Evolutionary conservation across 2,113 vertebrate species (phyloP), one percentile per base, ranked within the genome.

Genomic region (Tor tambroides): DNA sequence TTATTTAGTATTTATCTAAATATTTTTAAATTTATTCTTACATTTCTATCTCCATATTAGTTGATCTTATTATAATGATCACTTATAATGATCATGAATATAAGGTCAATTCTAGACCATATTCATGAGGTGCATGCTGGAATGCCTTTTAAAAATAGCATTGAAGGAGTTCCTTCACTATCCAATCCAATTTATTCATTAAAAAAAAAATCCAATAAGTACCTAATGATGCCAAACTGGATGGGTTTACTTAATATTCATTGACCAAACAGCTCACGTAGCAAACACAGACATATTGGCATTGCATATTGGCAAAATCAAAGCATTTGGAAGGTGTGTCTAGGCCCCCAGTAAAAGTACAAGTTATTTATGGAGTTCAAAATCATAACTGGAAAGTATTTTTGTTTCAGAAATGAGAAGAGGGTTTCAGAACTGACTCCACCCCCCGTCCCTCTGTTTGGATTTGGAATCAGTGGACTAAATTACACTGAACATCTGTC

Each of bases 401-500:
- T n/a, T n/a, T n/a, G n/a, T n/a, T n/a, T n/a, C n/a, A n/a, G n/a
- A n/a, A n/a, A n/a, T n/a, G n/a, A n/a, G 43, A 49, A 81, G 86
- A 41, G 54, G 83, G 21, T 78, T 59, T 71, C 30, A 23, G 19
- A 43, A 30, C 14, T 41, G n/a, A 83, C 35, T 85, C 61, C 38
- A 4, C 38, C 65, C 28, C 65, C 41, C 77, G 69, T 46, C 38
- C 12, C 71, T 67, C 30, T 49, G 38, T 74, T 46, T 56, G 78
- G 49, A 81, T 11, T n/a, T 51, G 38, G 23, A 63, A 65, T 54
- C 82, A 67, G 59, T 74, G 63, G 89, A 43, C 38, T 76, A 41
- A 84, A 65, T 69, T 85, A 46, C 41, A 35, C 51, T 26, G 84
- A 74, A 88, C 88, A 88, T 85, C 84, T 89, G 90, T 87, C 88